Evolutionary conservation across 2,797 vertebrate genomes (phyloP).

Genomic region (Acrocephalus scirpaceus): DNA sequence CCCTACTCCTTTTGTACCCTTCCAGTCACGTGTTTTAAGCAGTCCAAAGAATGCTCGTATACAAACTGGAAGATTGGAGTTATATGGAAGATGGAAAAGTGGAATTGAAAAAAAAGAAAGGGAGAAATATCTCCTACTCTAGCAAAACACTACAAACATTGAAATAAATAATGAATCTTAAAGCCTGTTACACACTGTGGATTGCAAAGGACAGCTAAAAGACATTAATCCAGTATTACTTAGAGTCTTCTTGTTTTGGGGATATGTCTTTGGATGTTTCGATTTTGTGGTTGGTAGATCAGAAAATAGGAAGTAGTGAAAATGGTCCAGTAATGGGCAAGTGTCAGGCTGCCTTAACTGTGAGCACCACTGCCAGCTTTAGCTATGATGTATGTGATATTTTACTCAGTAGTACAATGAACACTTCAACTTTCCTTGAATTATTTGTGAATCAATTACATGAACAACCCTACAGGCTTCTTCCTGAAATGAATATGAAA

Average conservation of each 20-base stretch:
- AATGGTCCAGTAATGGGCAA: background rate
- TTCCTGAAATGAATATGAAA: background rate
- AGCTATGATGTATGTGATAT: background rate
- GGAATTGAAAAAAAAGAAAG: background rate
- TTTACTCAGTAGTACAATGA: background rate
- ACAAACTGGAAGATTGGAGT: background rate
- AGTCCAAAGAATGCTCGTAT: background rate
- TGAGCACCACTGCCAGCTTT: background rate
- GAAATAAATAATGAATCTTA: background rate
- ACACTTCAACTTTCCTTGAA: background rate
- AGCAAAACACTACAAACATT: background rate
- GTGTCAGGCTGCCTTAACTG: background rate
- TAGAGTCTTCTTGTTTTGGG: background rate
- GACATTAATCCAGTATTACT: background rate
- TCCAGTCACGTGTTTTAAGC: background rate
- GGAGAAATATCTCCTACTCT: background rate
- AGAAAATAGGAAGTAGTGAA: background rate
- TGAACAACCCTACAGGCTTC: background rate
- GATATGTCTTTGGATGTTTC: background rate
- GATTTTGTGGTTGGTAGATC: background rate
- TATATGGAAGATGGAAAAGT: background rate
- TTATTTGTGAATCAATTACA: constrained; percentile 3
- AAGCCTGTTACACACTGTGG: background rate
- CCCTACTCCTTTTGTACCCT: background rate
- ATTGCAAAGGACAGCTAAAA: background rate